Evolutionary conservation across 2,113 vertebrate species (phyloP).

Genomic region (Lophotis ruficrista): DNA sequence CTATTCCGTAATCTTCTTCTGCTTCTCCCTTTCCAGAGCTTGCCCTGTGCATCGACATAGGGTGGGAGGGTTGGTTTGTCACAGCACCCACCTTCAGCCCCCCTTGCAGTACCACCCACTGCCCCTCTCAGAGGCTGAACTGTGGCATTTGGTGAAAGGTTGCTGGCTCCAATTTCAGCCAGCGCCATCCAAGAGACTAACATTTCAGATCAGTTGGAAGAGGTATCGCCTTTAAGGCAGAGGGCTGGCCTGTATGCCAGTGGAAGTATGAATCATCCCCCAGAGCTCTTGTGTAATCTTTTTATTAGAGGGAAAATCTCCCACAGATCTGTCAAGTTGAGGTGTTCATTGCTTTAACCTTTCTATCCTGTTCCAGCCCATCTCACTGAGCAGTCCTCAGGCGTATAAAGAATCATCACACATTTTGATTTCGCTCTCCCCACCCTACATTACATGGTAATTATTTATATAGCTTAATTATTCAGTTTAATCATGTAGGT

Average conservation of each 20-base stretch:
- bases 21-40: neutral
- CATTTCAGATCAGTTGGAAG: slow-evolving; percentile 21
- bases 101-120: neutral
- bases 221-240: neutral
- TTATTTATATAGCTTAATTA: neutral
- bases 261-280: neutral
- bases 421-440: neutral
- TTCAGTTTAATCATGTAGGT: neutral
- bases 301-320: neutral
- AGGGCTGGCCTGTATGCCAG: neutral
- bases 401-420: neutral
- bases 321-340: neutral
- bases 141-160: slow-evolving; percentile 77
- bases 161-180: slow-evolving; percentile 53
- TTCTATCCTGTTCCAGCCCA: neutral
- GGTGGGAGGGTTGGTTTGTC: neutral
- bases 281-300: neutral
- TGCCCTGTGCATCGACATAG: fast-evolving
- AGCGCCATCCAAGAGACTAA: neutral
- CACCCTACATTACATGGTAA: neutral
- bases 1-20: neutral
- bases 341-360: neutral
- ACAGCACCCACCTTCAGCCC: too few relatives aligned
- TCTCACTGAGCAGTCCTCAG: neutral
- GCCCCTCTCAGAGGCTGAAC: neutral